Evolutionary conservation across 2,888 invertebrate genomes (phyloP), one percentile per base, ranked within the genome.

Genomic region (Perizoma flavofasciatum): DNA sequence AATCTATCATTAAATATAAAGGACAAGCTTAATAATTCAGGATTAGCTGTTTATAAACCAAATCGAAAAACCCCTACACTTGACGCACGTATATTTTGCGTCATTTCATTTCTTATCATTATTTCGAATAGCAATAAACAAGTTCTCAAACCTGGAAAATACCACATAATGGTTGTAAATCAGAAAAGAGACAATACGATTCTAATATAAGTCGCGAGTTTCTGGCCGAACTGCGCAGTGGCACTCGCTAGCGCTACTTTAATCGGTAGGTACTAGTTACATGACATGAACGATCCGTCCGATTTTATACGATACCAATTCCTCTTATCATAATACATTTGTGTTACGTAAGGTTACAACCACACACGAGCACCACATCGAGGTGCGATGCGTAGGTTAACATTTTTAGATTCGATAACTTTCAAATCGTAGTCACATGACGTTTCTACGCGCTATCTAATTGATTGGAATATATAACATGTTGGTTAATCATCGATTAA

Each of bases 211-310:
- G 22, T 64, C 72, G 76, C 79, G 74, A 72, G 78, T 79, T 82
- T 83, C 78, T 73, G 70, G 64, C 58, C 66, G 70, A 83, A 89
- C 79, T 89, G 83, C 89, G 90, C 86, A 89, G 86, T 84, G 79
- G 76, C 79, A 81, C 67, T 68, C 73, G 79, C 82, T 88, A 88
- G 68, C 73, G 79, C 82, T 88, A 88, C 88, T 86, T 82, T 77
- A 80, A 79, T 81, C 79, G 79, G 71, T 77, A 76, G 78, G 82
- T 81, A 81, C 82, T 22, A 22, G 1, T 22, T 22, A 77, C 77
- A 75, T 75, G n/a, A 77, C 78, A 82, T 69, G 73, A 64, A 69
- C 61, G 58, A 71, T 70, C 71, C 68, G 73, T 71, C 67, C 60
- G 52, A 70, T 74, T 71, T 67, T 67, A 68, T 65, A 65, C 66